Evolutionary conservation across 2,888 invertebrate genomes (phyloP).

Genomic region (Lepidocyrtoides sp.): DNA sequence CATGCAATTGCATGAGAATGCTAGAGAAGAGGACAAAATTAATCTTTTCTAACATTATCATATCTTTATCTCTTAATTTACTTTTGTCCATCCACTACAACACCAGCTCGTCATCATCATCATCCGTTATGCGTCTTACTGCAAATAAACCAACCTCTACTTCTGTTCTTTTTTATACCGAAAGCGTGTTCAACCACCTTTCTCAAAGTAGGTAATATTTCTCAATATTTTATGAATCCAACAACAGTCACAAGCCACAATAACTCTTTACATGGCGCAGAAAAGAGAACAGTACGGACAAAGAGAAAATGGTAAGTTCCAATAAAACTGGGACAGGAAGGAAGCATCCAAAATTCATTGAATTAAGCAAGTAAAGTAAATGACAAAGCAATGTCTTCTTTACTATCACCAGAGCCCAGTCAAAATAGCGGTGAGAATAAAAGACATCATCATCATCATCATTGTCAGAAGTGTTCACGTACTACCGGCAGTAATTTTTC

Average conservation of each 20-base stretch:
- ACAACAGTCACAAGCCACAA: background rate
- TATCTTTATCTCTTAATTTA: no score
- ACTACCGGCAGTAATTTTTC: conserved; percentile 52
- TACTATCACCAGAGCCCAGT: background rate
- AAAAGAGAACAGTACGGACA: background rate
- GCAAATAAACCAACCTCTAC: background rate
- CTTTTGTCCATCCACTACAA: no score
- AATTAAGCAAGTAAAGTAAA: no score
- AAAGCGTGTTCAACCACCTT: no score
- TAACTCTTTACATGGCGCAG: background rate
- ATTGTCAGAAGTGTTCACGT: background rate
- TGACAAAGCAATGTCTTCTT: background rate
- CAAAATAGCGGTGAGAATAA: background rate
- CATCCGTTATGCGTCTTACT: background rate
- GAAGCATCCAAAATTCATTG: background rate
- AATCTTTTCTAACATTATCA: no score
- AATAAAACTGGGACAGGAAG: background rate
- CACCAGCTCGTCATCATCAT: no score
- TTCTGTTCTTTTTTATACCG: background rate
- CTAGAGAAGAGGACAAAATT: no score
- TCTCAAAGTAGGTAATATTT: no score
- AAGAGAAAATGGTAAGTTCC: background rate
- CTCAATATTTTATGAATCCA: no score
- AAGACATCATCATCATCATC: conserved; percentile 17
- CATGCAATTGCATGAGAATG: no score